phyloP scores from a whole-genome alignment of 1,140 invertebrate genomes.

The Drosophila prosaltans region DNA sequence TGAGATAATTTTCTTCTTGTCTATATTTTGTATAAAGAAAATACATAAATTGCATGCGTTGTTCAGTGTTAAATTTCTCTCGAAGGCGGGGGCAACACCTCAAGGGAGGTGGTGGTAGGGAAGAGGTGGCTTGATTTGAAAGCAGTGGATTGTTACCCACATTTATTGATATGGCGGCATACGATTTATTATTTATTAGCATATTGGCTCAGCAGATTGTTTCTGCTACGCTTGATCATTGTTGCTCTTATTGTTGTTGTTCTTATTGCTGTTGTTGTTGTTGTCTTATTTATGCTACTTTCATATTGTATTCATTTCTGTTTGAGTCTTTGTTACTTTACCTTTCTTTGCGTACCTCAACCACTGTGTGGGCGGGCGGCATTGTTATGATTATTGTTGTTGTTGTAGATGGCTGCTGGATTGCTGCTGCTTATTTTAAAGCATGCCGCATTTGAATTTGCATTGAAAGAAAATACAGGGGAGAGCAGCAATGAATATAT shows the following conservation, averaged over 20 bases:
- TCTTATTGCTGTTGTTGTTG: constrained; percentile 44
- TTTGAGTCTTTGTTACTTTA: constrained; percentile 62
- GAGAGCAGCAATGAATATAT: constrained; percentile 29
- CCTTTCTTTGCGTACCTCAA: constrained; percentile 44
- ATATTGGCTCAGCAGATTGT: constrained; percentile 50
- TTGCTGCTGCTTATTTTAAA: constrained; percentile 59
- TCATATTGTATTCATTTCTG: constrained; percentile 75
- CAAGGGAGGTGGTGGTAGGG: constrained; percentile 8
- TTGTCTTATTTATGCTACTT: constrained; percentile 76
- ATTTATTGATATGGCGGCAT: constrained; percentile 78
- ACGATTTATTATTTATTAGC: constrained; percentile 80
- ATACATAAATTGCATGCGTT: background rate
- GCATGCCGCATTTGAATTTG: constrained; percentile 72
- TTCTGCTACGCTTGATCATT: constrained; percentile 31
- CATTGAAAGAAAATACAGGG: constrained; percentile 57
- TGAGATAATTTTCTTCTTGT: background rate
- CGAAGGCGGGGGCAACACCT: background rate
- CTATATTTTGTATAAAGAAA: background rate
- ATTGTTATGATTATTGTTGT: constrained; percentile 55
- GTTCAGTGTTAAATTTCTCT: background rate
- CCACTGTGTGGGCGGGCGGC: constrained; percentile 37
- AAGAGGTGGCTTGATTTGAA: background rate
- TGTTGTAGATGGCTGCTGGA: constrained; percentile 11
- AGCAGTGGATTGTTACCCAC: constrained; percentile 32
- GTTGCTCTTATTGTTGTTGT: constrained; percentile 36